These are phyloP conservation scores for Drosophila nigromelanica DNA, from an alignment of 1,140 invertebrate genomes.

Conservation along the genomic window DNA sequence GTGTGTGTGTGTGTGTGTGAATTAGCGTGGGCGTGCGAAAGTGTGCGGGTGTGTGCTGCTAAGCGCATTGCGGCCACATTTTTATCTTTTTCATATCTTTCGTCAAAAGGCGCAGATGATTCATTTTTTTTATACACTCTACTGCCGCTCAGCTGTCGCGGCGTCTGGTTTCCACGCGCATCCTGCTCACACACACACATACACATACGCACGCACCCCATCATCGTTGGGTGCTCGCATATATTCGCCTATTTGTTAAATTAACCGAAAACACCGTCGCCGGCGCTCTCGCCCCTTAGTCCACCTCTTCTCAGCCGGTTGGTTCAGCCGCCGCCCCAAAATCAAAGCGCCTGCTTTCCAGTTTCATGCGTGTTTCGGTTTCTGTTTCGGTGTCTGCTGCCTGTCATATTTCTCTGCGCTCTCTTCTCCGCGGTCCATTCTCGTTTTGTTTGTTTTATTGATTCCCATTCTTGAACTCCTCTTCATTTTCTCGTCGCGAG, in stretches of 20 bases:
- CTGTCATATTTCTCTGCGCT: constrained; percentile 36
- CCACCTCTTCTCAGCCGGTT: constrained; percentile 7
- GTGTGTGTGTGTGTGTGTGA: constrained; percentile 11
- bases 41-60: constrained; percentile 27
- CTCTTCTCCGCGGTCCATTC: neutral
- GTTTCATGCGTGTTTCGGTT: constrained; percentile 40
- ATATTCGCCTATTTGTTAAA: constrained; percentile 69
- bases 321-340: constrained; percentile 25
- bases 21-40: constrained; percentile 23
- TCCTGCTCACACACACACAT: constrained; percentile 40
- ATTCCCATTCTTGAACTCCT: constrained; percentile 54
- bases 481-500: constrained; percentile 29
- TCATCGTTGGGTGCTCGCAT: constrained; percentile 6
- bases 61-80: constrained; percentile 30
- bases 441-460: constrained; percentile 73
- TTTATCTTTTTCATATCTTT: constrained; percentile 59
- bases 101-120: constrained; percentile 55
- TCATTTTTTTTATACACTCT: constrained; percentile 43
- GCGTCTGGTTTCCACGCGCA: constrained; percentile 36
- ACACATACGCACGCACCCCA: neutral
- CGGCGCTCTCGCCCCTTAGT: neutral
- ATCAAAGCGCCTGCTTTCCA: constrained; percentile 44
- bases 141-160: constrained; percentile 34
- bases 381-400: constrained; percentile 52
- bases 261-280: constrained; percentile 47